phyloP scores from a whole-genome alignment of 2,113 vertebrate species.

The Sigmodon hispidus region DNA sequence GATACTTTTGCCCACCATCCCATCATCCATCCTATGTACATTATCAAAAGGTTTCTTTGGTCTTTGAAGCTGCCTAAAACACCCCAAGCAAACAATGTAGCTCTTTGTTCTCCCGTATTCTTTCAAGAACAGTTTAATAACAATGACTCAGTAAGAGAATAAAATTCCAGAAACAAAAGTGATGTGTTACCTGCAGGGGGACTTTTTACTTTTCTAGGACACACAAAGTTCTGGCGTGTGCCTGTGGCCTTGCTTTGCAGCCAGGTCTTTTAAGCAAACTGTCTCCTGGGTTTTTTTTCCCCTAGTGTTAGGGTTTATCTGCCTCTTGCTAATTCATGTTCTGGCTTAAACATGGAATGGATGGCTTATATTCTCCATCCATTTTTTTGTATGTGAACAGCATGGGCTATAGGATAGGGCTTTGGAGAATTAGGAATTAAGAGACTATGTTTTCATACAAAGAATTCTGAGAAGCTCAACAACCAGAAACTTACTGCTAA shows the following conservation, averaged over 20 bases:
- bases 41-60: neutral
- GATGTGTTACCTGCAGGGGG: neutral
- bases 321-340: constrained; percentile 35
- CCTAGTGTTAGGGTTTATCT: neutral
- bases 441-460: constrained; percentile 1
- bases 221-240: neutral
- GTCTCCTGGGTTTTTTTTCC: neutral
- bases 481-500: neutral
- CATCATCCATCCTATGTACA: neutral
- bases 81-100: neutral
- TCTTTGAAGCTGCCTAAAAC: constrained; percentile 8
- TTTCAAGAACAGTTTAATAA: neutral
- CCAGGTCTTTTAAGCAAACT: neutral
- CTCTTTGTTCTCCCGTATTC: neutral
- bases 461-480: neutral
- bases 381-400: neutral
- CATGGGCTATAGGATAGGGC: neutral
- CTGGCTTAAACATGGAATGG: neutral
- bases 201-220: neutral
- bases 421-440: constrained; percentile 15
- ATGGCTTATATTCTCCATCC: neutral
- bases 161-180: constrained; percentile 45
- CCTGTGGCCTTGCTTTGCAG: neutral
- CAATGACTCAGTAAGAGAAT: neutral
- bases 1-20: constrained; percentile 22